Percentiles rank a stretch among this genome's conserved stretches.
Evolutionary conservation across 2,797 vertebrate genomes (phyloP).

Genomic region (Strix occidentalis): DNA sequence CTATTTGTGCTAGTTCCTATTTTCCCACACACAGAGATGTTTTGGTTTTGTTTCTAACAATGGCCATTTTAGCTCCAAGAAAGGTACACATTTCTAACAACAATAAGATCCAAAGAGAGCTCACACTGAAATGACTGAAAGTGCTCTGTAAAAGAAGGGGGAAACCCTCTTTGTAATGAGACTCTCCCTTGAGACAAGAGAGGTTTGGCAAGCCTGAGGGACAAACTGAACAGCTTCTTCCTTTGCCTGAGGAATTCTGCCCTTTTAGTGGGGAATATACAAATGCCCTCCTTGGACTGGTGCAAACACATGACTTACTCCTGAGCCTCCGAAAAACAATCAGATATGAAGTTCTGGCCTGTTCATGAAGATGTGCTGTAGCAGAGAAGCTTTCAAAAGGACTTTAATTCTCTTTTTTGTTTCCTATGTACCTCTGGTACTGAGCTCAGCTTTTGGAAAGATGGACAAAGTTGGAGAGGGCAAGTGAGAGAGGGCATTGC

Average conservation of each 20-base stretch:
- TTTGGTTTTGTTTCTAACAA: neutral
- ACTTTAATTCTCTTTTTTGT: neutral
- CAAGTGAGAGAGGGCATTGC: neutral
- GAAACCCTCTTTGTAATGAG: neutral
- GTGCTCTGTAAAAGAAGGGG: neutral
- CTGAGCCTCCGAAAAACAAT: accelerated
- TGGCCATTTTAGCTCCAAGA: neutral
- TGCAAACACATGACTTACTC: neutral
- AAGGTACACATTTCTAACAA: neutral
- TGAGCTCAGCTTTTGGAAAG: neutral
- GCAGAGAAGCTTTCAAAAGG: neutral
- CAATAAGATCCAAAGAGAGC: neutral
- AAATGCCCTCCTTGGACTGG: neutral
- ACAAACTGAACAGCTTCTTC: neutral
- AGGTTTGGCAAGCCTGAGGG: neutral
- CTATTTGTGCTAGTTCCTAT: neutral
- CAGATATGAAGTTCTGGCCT: neutral
- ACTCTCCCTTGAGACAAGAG: neutral
- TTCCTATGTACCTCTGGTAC: neutral
- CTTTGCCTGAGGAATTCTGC: neutral
- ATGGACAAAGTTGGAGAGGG: neutral
- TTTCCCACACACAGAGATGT: neutral
- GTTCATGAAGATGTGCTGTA: neutral
- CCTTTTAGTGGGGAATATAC: neutral
- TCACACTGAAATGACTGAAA: neutral